Evolutionary conservation across 2,888 invertebrate species (phyloP).

Genomic region (Nephrotoma appendiculata): DNA sequence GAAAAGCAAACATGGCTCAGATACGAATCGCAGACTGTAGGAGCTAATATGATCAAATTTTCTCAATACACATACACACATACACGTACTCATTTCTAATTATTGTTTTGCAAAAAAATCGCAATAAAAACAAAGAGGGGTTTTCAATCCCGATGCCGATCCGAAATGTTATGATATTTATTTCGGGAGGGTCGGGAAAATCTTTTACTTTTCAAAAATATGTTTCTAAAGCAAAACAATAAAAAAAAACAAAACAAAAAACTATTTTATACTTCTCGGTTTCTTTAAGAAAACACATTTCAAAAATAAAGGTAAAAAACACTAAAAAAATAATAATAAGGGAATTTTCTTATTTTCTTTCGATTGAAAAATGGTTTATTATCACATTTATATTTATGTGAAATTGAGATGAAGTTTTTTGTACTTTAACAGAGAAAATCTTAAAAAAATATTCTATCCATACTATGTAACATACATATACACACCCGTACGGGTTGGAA

Average conservation of each 20-base stretch:
- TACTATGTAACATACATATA: background rate
- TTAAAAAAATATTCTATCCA: background rate
- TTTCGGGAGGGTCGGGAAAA: background rate
- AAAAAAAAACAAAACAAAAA: background rate
- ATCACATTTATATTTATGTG: background rate
- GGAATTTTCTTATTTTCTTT: background rate
- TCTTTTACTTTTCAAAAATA: background rate
- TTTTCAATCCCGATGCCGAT: background rate
- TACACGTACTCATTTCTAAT: background rate
- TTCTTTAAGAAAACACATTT: background rate
- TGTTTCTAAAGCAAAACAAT: background rate
- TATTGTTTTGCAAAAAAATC: background rate
- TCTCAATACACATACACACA: background rate
- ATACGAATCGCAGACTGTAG: background rate
- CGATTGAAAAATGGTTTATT: background rate
- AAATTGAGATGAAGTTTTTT: background rate
- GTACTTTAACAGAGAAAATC: background rate
- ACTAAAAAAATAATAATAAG: background rate
- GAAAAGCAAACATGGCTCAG: background rate
- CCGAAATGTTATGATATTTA: background rate
- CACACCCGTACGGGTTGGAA: background rate
- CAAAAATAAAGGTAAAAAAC: background rate
- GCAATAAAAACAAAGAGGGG: background rate
- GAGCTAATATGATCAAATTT: background rate
- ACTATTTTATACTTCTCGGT: background rate